Conservation (phyloP, 2,888 invertebrate species). For the Seira musarum region DNA sequence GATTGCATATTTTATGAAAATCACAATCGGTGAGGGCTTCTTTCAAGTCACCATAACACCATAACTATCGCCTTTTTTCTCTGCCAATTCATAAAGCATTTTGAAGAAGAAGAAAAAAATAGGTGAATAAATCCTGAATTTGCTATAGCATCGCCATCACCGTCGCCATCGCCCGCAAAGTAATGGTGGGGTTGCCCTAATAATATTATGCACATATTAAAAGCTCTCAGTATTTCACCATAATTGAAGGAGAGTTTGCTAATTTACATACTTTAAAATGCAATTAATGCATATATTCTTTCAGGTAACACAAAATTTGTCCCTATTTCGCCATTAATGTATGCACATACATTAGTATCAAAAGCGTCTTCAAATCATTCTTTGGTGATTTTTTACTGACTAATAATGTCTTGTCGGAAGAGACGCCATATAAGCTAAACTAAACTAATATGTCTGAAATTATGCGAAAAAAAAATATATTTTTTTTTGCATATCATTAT, state of each 20-base stretch:
- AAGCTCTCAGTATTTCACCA: conserved; percentile 5
- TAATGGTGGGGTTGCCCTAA: conserved; percentile 6
- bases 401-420: conserved; percentile 61
- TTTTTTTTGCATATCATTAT: neutral
- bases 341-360: conserved; percentile 46
- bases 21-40: neutral
- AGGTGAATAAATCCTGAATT: neutral
- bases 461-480: no score
- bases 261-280: conserved; percentile 16
- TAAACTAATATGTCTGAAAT: no score
- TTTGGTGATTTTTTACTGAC: neutral
- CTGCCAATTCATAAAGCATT: no score
- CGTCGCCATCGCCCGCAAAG: no score
- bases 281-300: conserved; percentile 11
- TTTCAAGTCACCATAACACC: conserved; percentile 8
- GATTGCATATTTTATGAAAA: neutral
- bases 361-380: conserved; percentile 11
- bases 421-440: conserved; percentile 14
- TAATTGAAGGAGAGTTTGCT: conserved; percentile 16
- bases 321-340: conserved; percentile 32
- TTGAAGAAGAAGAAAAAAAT: neutral
- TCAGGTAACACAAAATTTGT: neutral
- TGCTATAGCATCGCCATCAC: no score
- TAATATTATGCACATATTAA: conserved; percentile 12
- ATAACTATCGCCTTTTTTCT: conserved; percentile 40